phyloP scores from a whole-genome alignment of 2,797 vertebrate species.

The Loriculus beryllinus region DNA sequence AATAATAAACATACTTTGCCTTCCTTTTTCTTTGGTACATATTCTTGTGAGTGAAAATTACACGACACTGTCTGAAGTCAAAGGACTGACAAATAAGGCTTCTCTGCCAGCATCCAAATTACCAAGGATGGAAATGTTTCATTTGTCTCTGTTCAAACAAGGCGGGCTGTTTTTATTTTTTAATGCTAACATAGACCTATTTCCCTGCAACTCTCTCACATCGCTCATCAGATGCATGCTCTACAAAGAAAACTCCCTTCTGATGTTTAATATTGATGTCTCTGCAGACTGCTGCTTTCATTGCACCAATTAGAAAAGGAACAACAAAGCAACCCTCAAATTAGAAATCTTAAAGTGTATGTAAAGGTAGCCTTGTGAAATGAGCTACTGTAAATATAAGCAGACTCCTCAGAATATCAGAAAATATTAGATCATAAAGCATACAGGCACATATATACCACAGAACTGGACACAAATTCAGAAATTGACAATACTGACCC shows the following conservation, averaged over 20 bases:
- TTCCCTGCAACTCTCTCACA: neutral
- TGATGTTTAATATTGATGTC: slow-evolving; percentile 27
- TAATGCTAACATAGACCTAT: neutral
- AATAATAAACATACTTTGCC: slow-evolving; percentile 15
- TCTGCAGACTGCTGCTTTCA: neutral
- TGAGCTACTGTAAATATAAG: neutral
- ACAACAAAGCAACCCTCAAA: neutral
- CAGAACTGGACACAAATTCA: neutral
- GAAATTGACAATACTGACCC: neutral
- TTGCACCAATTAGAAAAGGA: neutral
- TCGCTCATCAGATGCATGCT: neutral
- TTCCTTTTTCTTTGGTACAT: neutral
- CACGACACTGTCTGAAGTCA: neutral
- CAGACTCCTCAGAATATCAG: neutral
- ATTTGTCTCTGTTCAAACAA: neutral
- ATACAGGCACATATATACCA: neutral
- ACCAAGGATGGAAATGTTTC: slow-evolving; percentile 11
- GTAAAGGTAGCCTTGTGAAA: neutral
- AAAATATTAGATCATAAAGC: neutral
- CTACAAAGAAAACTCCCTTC: neutral
- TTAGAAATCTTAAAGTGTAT: neutral
- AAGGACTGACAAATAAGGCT: slow-evolving; percentile 21
- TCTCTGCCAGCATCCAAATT: slow-evolving; percentile 17
- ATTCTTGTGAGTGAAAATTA: neutral
- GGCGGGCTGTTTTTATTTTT: neutral